Evolutionary conservation across 30 jellyfish, hydroid and myxozoan species (phyloP).

Genomic region (Euphysa ruthae): DNA sequence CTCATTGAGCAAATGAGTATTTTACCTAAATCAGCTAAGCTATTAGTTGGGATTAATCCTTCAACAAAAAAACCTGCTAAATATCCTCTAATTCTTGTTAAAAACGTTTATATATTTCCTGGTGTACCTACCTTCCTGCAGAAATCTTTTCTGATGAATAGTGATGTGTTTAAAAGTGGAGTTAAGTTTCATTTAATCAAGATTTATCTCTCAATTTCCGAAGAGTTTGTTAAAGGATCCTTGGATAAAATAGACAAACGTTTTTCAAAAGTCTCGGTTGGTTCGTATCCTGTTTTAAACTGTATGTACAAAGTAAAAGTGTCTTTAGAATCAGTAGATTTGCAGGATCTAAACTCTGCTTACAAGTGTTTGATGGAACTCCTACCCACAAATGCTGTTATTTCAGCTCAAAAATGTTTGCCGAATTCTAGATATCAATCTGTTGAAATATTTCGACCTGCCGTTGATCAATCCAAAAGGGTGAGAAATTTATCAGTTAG

Average conservation of each 20-base stretch:
- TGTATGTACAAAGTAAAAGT: slow-evolving; percentile 54
- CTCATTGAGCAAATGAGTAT: slow-evolving; percentile 41
- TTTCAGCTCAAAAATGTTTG: slow-evolving; percentile 49
- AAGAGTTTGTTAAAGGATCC: slow-evolving; percentile 46
- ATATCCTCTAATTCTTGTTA: slow-evolving; percentile 49
- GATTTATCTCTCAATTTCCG: slow-evolving; percentile 53
- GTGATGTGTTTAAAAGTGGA: slow-evolving; percentile 30
- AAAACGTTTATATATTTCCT: slow-evolving; percentile 63
- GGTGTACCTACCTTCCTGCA: slow-evolving; percentile 81
- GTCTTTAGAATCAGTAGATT: slow-evolving; percentile 59
- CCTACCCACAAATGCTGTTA: slow-evolving; percentile 43
- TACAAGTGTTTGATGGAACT: slow-evolving; percentile 35
- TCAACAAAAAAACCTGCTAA: slow-evolving; percentile 3
- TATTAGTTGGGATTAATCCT: slow-evolving; percentile 22
- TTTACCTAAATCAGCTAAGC: slow-evolving; percentile 59
- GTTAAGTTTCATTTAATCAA: slow-evolving; percentile 39
- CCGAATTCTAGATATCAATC: slow-evolving; percentile 64
- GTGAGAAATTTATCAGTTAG: too few relatives aligned
- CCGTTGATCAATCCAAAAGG: too few relatives aligned
- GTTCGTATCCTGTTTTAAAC: slow-evolving; percentile 71
- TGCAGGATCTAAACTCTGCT: slow-evolving; percentile 35
- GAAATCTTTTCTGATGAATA: slow-evolving; percentile 35
- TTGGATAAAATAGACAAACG: slow-evolving; percentile 31
- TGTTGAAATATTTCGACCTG: slow-evolving; percentile 37
- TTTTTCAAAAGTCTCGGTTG: slow-evolving; percentile 49